Evolutionary conservation across 2,113 vertebrate species (phyloP).

Genomic region (Choloepus hoffmanni): DNA sequence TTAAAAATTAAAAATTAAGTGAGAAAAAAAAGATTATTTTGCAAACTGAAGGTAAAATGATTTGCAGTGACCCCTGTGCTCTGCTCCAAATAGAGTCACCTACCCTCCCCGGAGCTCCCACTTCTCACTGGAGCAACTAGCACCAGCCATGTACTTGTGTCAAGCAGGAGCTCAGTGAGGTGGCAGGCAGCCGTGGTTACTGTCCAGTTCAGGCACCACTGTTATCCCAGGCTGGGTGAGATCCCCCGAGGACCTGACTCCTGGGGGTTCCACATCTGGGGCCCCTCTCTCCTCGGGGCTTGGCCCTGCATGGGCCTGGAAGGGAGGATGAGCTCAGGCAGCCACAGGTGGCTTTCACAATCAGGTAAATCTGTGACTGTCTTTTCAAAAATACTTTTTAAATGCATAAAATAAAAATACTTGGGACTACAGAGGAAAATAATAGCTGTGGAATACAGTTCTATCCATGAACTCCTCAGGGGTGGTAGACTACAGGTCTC

Average conservation of each 20-base stretch:
- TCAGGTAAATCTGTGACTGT: background rate
- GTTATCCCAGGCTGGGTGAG: background rate
- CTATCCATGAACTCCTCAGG: background rate
- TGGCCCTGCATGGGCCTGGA: background rate
- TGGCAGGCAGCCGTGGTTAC: too few relatives aligned
- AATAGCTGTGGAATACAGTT: background rate
- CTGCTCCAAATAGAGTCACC: background rate
- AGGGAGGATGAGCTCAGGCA: background rate
- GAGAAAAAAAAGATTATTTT: background rate
- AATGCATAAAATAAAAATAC: background rate
- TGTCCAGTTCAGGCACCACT: too few relatives aligned
- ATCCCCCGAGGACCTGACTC: background rate
- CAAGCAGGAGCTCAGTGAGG: too few relatives aligned
- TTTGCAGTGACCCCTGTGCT: background rate
- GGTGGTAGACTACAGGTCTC: background rate
- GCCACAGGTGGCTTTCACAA: background rate
- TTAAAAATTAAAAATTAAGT: too few relatives aligned
- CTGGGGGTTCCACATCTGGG: background rate
- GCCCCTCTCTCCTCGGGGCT: background rate
- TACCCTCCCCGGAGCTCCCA: background rate
- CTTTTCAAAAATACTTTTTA: background rate
- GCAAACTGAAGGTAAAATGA: background rate
- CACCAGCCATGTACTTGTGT: background rate
- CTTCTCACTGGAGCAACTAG: background rate
- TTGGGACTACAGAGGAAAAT: background rate